Evolutionary conservation across 2,797 vertebrate species (phyloP).

Genomic region (Danio jaintianensis): DNA sequence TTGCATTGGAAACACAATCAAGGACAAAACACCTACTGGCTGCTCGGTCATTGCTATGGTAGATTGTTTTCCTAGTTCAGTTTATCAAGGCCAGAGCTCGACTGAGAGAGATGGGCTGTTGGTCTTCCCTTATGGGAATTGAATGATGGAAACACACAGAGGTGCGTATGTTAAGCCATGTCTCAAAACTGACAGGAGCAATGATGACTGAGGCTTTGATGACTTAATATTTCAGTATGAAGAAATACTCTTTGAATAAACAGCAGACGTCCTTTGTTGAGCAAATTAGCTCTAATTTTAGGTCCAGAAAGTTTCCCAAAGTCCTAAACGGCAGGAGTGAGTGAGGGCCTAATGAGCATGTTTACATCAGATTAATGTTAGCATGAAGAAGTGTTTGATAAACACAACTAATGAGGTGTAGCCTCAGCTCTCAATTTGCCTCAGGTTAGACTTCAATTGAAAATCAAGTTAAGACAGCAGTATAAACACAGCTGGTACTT

Average conservation of each 20-base stretch:
- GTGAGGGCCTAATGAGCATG: constrained; percentile 35
- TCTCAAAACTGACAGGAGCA: constrained; percentile 22
- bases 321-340: constrained; percentile 13
- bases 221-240: constrained; percentile 35
- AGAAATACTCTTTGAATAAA: constrained; percentile 31
- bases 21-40: constrained; percentile 63
- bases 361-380: constrained; percentile 39
- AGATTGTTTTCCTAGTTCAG: constrained; percentile 52
- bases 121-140: constrained; percentile 35
- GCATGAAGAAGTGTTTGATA: constrained; percentile 45
- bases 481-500: constrained; percentile 25
- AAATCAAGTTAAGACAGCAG: constrained; percentile 20
- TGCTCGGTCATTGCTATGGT: constrained; percentile 52
- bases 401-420: constrained; percentile 50
- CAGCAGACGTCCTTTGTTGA: constrained; percentile 17
- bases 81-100: constrained; percentile 39
- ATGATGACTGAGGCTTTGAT: constrained; percentile 35
- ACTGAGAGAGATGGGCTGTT: constrained; percentile 30
- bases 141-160: constrained; percentile 41
- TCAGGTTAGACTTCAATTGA: constrained; percentile 30
- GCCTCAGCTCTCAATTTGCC: constrained; percentile 27
- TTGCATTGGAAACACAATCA: constrained; percentile 55
- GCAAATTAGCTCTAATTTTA: constrained; percentile 44
- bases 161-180: constrained; percentile 9
- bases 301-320: constrained; percentile 17